Evolutionary conservation across 2,888 invertebrate species (phyloP), one percentile per base, ranked within the genome.

Genomic region (Lagria hirta): DNA sequence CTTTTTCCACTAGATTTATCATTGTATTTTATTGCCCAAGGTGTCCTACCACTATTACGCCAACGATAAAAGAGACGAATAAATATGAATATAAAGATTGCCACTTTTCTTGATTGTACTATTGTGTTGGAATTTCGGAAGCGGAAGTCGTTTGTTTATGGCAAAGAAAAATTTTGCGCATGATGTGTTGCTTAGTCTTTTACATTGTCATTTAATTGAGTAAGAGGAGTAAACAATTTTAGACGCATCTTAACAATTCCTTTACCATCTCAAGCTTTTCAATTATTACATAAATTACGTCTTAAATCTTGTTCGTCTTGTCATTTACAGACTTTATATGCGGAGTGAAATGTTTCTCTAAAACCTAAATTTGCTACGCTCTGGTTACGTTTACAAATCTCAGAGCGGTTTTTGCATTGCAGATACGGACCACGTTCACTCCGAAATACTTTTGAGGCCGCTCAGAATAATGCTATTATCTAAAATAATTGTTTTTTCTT

Each of bases 321-420:
- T 41, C 41, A 33, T 26, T 41, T 41, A 21, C 41, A 41, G 20
- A 27, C 41, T 41, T 41, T 33, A 41, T 41, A 41, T 41, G 41
- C 41, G 21, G 29, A 30, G 12, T n/a, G 15, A 38, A 28, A n/a
- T n/a, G 29, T 22, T 18, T 18, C 37, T 37, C n/a, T 15, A n/a
- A 21, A 38, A 30, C 29, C 29, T 30, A 38, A 38, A 21, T 38
- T 38, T 13, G 38, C 24, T 38, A 30, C 13, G 29, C 13, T 20
- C 21, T 36, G 26, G 28, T 20, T 28, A 27, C 35, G 27, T 36
- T 36, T 36, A 27, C 35, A 36, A 36, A 36, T 36, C 27, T 37
- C 29, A 6, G 18, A 3, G 13, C 18, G 20, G 13, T 20, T 18
- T 30, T 35, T 35, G 35, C 35, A 26, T 26, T 35, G 17, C 26